Conservation (phyloP, 2,888 invertebrate species). For the Catocala fraxini region DNA sequence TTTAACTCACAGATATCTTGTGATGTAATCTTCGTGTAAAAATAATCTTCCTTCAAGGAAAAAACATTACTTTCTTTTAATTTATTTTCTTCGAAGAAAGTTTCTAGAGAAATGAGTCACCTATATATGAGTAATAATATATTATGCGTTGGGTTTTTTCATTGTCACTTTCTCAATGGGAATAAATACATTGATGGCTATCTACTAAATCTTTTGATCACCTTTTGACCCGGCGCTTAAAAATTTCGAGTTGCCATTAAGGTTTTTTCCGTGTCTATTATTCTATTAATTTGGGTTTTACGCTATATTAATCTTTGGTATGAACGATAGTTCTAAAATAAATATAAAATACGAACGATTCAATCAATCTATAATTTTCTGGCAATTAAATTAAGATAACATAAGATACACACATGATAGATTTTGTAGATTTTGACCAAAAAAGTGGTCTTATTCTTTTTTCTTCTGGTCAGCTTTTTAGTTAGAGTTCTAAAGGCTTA, state of each 20-base stretch:
- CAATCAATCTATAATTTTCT: too few species aligned
- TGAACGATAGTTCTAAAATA: too few species aligned
- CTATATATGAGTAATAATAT: constrained; percentile 1
- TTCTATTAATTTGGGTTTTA: too few species aligned
- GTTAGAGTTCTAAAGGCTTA: too few species aligned
- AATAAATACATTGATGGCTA: background rate
- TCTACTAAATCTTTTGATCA: background rate
- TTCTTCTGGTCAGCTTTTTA: too few species aligned
- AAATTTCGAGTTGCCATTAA: background rate
- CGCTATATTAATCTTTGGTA: too few species aligned
- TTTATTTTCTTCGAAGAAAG: constrained; percentile 28
- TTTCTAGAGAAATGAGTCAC: constrained; percentile 14
- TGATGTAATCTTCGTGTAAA: constrained; percentile 48
- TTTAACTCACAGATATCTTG: background rate
- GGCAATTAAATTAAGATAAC: too few species aligned
- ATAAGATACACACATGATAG: too few species aligned
- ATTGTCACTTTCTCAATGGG: constrained; percentile 5
- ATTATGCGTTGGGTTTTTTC: constrained; percentile 4
- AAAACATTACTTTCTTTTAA: constrained; percentile 1
- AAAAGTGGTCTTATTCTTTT: too few species aligned
- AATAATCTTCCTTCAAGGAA: constrained; percentile 29
- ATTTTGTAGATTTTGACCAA: too few species aligned
- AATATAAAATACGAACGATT: too few species aligned
- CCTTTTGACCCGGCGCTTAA: background rate
- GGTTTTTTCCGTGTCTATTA: background rate